Conservation (phyloP, 2,888 invertebrate genomes). For the Teinopalpus imperialis region DNA sequence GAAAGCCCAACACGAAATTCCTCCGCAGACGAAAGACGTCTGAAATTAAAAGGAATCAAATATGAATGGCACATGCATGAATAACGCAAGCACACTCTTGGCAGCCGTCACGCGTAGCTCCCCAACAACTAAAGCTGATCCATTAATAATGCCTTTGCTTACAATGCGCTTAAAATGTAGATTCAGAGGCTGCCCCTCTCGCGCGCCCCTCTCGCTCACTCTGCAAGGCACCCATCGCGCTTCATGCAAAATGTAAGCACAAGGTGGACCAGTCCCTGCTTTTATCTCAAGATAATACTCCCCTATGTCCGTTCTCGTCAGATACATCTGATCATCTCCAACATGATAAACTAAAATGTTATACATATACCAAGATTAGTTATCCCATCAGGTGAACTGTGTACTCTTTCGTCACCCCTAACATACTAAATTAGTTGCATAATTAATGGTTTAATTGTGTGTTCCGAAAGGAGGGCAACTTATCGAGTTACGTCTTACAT, state of each 20-base stretch:
- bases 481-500: background rate
- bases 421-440: no score
- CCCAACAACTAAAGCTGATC: conserved; percentile 79
- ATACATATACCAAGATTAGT: no score
- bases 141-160: conserved; percentile 81
- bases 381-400: no score
- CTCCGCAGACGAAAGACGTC: conserved; percentile 64
- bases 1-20: conserved; percentile 41
- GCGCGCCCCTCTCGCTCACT: conserved; percentile 47
- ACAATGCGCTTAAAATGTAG: conserved; percentile 82
- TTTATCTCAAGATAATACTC: conserved; percentile 69
- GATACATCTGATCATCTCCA: conserved; percentile 48
- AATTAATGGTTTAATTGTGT: background rate
- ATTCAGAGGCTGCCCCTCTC: conserved; percentile 62
- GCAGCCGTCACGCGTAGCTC: conserved; percentile 66
- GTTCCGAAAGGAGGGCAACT: background rate
- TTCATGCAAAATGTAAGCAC: conserved; percentile 75
- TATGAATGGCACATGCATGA: conserved; percentile 76
- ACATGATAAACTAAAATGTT: no score
- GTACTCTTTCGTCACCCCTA: no score
- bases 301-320: conserved; percentile 41
- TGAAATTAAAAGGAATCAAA: conserved; percentile 79
- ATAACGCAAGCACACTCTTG: conserved; percentile 59
- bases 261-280: conserved; percentile 53
- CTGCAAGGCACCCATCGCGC: conserved; percentile 44